A percentile compares a stretch with the other conserved stretches of the same genome.
Conservation (phyloP, 2,797 vertebrate species). For the Hippocampus kuda region DNA sequence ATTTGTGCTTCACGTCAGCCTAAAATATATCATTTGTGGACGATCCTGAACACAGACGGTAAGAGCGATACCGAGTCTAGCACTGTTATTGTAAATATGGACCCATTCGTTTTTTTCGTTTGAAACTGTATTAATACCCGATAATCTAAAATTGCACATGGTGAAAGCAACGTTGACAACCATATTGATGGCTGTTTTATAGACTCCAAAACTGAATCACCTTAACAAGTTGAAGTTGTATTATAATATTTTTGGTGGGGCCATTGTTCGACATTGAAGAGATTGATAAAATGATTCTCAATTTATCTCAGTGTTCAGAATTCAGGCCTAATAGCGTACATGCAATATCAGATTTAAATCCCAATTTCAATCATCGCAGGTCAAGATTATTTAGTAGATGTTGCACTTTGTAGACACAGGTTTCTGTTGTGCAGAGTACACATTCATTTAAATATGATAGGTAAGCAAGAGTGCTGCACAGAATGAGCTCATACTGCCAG, state of each 20-base stretch:
- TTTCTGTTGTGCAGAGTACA: conserved; percentile 12
- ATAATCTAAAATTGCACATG: too few relatives aligned
- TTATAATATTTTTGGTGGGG: not conserved
- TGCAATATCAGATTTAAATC: conserved; percentile 18
- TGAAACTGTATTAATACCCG: too few relatives aligned
- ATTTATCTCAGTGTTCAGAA: conserved; percentile 17
- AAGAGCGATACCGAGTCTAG: too few relatives aligned
- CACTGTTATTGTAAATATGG: too few relatives aligned
- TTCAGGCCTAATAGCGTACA: conserved; percentile 15
- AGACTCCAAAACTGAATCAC: not conserved
- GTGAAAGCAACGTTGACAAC: too few relatives aligned
- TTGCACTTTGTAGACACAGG: conserved; percentile 17
- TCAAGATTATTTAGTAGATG: conserved; percentile 16
- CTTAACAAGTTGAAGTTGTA: not conserved
- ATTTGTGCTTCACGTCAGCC: too few relatives aligned
- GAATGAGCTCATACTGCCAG: conserved; percentile 31
- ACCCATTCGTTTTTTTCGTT: too few relatives aligned
- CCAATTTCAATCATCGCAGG: conserved; percentile 14
- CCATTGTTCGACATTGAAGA: not conserved
- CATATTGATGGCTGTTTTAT: not conserved
- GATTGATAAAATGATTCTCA: not conserved
- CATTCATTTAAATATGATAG: not conserved
- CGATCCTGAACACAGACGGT: too few relatives aligned
- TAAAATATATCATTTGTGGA: too few relatives aligned
- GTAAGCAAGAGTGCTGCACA: conserved; percentile 5